These are phyloP conservation scores for Drosophila grimshawi DNA, from an alignment of 1,140 invertebrate genomes.

Conservation along the genomic window DNA sequence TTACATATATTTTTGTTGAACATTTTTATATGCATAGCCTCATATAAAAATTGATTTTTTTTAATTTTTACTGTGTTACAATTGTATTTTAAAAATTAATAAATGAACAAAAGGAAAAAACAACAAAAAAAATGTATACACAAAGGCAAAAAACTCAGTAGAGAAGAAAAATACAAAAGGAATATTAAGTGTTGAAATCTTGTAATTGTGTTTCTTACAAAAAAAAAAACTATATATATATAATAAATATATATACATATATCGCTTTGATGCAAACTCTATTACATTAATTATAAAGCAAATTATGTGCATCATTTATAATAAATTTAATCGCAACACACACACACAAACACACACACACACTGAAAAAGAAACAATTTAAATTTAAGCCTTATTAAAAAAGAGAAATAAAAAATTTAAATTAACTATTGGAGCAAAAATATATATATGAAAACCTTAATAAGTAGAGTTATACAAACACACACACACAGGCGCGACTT, in stretches of 20 bases:
- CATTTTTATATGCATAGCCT: constrained; percentile 51
- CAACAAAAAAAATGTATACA: constrained; percentile 39
- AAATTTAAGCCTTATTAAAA: constrained; percentile 46
- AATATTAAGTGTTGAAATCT: constrained; percentile 45
- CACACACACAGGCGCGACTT: constrained; percentile 32
- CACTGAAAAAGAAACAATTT: constrained; percentile 22
- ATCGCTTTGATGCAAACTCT: constrained; percentile 27
- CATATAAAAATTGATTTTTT: constrained; percentile 60
- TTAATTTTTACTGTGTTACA: constrained; percentile 75
- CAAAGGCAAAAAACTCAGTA: constrained; percentile 51
- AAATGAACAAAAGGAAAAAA: constrained; percentile 52
- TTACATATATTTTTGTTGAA: constrained; percentile 46
- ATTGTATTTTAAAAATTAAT: constrained; percentile 66
- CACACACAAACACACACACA: constrained; percentile 24
- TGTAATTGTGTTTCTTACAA: constrained; percentile 47
- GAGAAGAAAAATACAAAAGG: constrained; percentile 20
- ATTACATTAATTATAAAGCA: constrained; percentile 50
- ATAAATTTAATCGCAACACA: constrained; percentile 45
- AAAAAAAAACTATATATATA: constrained; percentile 25
- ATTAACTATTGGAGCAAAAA: constrained; percentile 71
- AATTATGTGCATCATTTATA: constrained; percentile 55
- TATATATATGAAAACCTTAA: constrained; percentile 59
- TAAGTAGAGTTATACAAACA: constrained; percentile 65
- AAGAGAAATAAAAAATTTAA: constrained; percentile 42
- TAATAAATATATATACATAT: constrained; percentile 29